These are phyloP conservation scores for Cavia porcellus DNA, from an alignment of 2,113 vertebrate genomes.

Conservation along the genomic window DNA sequence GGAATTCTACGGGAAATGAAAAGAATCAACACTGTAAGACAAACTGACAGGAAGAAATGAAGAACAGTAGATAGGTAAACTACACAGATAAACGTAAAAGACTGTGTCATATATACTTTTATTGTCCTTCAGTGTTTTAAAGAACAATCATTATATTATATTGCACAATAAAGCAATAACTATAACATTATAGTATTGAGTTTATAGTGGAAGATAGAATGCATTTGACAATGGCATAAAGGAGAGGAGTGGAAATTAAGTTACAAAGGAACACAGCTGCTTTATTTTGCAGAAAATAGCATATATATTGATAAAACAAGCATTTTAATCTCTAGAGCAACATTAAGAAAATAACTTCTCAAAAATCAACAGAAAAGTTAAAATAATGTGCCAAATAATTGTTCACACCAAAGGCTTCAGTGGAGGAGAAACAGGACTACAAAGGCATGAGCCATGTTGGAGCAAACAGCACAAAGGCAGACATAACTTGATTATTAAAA, in stretches of 20 bases:
- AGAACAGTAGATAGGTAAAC: neutral
- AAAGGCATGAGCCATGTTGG: neutral
- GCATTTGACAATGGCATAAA: neutral
- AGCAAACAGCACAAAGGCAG: neutral
- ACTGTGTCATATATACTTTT: neutral
- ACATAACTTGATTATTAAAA: neutral
- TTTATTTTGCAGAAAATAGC: constrained; percentile 26
- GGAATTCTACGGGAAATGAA: neutral
- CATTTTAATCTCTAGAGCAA: constrained; percentile 1
- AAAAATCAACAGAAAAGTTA: neutral
- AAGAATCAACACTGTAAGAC: neutral
- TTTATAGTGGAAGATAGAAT: neutral
- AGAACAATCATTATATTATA: neutral
- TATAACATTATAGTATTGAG: neutral
- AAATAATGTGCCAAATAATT: neutral
- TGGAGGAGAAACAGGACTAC: neutral
- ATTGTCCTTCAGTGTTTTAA: neutral
- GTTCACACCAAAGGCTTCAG: neutral
- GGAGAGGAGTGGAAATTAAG: neutral
- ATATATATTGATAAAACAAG: neutral
- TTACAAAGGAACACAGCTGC: neutral
- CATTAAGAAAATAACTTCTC: constrained; percentile 2
- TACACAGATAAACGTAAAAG: neutral
- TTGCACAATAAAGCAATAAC: constrained; percentile 10
- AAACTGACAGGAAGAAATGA: neutral